A percentile compares a stretch with the other conserved stretches of the same genome.
These are phyloP conservation scores for Drosophila nebulosa DNA, from an alignment of 1,140 invertebrate species.

Conservation along the genomic window DNA sequence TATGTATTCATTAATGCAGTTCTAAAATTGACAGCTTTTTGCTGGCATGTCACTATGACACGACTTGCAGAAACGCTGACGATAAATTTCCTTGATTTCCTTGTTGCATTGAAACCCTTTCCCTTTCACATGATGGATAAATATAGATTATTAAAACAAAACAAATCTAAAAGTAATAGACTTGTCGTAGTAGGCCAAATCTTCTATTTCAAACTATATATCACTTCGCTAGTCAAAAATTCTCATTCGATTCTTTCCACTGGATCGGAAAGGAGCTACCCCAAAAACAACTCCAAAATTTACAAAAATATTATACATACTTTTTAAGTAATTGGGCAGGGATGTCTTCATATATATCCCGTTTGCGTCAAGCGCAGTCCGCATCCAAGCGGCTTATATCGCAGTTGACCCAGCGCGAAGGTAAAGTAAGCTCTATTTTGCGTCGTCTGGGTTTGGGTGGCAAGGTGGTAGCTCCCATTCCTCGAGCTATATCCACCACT, in stretches of 20 bases:
- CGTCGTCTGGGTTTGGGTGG: slow-evolving; percentile 34
- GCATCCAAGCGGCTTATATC: slow-evolving; percentile 62
- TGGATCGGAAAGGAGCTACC: neutral
- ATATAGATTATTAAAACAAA: too few relatives aligned
- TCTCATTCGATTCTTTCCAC: neutral
- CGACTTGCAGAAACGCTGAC: too few relatives aligned
- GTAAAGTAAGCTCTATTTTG: slow-evolving; percentile 33
- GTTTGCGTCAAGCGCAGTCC: slow-evolving; percentile 25
- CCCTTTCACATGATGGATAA: too few relatives aligned
- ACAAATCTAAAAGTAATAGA: too few relatives aligned
- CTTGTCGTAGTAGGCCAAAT: neutral
- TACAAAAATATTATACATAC: neutral
- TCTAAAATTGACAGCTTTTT: too few relatives aligned
- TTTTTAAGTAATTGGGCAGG: neutral
- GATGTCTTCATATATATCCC: slow-evolving; percentile 62
- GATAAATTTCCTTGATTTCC: too few relatives aligned
- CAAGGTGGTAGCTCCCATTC: neutral
- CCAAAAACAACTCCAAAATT: neutral
- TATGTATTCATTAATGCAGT: too few relatives aligned
- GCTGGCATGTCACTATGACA: too few relatives aligned
- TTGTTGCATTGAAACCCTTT: too few relatives aligned
- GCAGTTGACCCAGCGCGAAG: slow-evolving; percentile 46
- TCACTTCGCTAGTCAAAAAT: neutral
- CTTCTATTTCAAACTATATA: neutral
- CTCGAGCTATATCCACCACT: slow-evolving; percentile 48